Evolutionary conservation across 2,888 invertebrate species (phyloP), one percentile per base, ranked within the genome.

Genomic region (Pomacea canaliculata): DNA sequence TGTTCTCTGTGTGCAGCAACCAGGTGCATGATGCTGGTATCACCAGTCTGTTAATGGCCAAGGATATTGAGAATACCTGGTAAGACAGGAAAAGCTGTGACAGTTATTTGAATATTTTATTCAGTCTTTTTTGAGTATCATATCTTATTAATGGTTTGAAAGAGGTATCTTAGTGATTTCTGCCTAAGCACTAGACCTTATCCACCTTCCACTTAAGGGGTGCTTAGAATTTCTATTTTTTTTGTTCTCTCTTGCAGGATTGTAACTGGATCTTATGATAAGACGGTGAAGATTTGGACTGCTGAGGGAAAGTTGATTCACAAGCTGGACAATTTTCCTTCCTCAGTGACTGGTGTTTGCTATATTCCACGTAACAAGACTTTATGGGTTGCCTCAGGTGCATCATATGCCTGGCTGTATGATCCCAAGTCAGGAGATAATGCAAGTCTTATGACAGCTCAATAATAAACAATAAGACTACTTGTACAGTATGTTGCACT

Each of bases 381-480:
- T 10, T 84, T 91, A 18, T 91, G 90, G 90, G 90, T 88, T 10
- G 89, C 90, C 13, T 89, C 88, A 4, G 91, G 91, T 13, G 83
- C 87, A 7, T 85, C 87, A 8, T 87, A 87, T 82, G 90, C 90
- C 51, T 85, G 84, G 70, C 83, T 91, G 66, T 91, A 86, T 84
- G 91, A 91, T 79, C 90, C 90, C 8, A 90, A 90, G 78, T 90
- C 90, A 56, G 91, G 91, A 7, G 91, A 91, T 72, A 90, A 91
- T 83, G 91, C 90, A 82, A 83, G 89, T 83, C 69, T 49, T n/a
- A 68, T 48, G 19, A 23, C 9, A 65, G 37, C 1, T 65, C 23
- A 65, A 37, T 62, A 62, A 62, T n/a, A 62, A n/a, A 62, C 4
- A 62, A 62, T 62, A 62, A 62, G n/a, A 62, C 2, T 19, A 62